Base-by-base conservation (phyloP, 1,140 invertebrate species). In the Pseudomyrmex sp. region DNA sequence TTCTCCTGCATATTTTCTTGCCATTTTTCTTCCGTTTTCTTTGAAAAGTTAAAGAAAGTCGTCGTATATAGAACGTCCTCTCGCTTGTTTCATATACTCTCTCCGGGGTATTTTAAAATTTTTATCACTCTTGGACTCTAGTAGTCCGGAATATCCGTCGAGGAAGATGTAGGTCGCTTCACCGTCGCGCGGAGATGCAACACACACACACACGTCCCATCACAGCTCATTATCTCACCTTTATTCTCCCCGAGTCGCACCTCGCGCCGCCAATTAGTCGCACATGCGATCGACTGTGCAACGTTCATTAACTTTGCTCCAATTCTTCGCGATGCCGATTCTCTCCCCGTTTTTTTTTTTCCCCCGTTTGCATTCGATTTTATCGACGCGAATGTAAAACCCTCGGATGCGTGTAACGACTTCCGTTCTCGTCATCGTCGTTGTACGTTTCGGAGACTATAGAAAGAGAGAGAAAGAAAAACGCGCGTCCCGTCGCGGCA, bases 221-320 rank as follows among this genome's bases (percentile, higher is more conserved):
- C 46, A 63, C 18, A 65, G 48, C 48, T 76, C 59, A 44, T 76
- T 76, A 63, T 52, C 61, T 66, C 48, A 65, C 44, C 74, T 65
- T 76, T 26, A 63, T 23, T 18, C 48, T 76, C 61, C 35, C 35
- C 35, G 7, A 48, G 61, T 70, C 52, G 52, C 52, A 23, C 9
- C 59, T 65, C 46, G 46, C 46, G 12, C 15, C 61, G n/a, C 61
- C 48, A 66, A 76, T 76, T 76, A 52, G 48, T 65, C 50, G 46
- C 23, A 12, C 63, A 26, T 52, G 12, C n/a, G 61, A 66, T 35
- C 62, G 26, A 26, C 35, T 20, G 18, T 26, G n/a, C 35, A 35
- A 50, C 23, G 10, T 35, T 54, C 61, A 76, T 76, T 52, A 66
- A 76, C 35, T 44, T 76, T 76, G 26, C 73, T 46, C 20, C 46